phyloP scores from a whole-genome alignment of 2,888 invertebrate species.

The Bimastos eiseni region DNA sequence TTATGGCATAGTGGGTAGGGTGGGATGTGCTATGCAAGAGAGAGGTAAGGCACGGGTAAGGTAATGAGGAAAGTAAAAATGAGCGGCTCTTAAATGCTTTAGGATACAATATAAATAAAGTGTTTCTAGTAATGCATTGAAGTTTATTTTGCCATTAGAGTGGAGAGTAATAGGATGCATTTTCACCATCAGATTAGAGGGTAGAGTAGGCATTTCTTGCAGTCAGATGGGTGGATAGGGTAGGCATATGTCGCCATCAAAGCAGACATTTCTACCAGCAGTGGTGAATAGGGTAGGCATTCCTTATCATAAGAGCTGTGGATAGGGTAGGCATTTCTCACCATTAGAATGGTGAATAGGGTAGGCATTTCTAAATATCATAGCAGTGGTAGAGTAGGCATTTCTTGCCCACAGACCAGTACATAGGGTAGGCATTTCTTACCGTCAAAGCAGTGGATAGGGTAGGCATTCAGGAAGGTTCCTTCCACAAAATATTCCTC shows the following conservation, averaged over 20 bases:
- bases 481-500: slow-evolving; percentile 54
- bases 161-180: slow-evolving; percentile 50
- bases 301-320: slow-evolving; percentile 48
- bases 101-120: no score
- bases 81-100: no score
- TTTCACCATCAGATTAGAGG: slow-evolving; percentile 54
- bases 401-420: no score
- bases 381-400: slow-evolving; percentile 53
- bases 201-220: slow-evolving; percentile 55
- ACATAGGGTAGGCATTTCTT: slow-evolving; percentile 2
- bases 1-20: neutral
- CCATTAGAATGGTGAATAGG: slow-evolving; percentile 26
- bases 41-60: no score
- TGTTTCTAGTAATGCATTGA: no score
- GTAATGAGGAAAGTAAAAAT: no score
- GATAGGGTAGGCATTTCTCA: slow-evolving; percentile 46
- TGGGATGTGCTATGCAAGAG: neutral
- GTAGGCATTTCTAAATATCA: slow-evolving; percentile 55
- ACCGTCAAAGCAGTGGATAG: slow-evolving; percentile 57
- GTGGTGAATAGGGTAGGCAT: slow-evolving; percentile 49
- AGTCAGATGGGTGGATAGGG: slow-evolving; percentile 54
- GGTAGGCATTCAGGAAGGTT: slow-evolving; percentile 54
- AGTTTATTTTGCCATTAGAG: no score
- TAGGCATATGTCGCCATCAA: slow-evolving; percentile 56
- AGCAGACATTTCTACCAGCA: slow-evolving; percentile 44